Percentiles rank a stretch among this genome's conserved stretches.
These are phyloP conservation scores for Dipodomys ordii DNA, from an alignment of 2,113 vertebrate species.

Conservation along the genomic window DNA sequence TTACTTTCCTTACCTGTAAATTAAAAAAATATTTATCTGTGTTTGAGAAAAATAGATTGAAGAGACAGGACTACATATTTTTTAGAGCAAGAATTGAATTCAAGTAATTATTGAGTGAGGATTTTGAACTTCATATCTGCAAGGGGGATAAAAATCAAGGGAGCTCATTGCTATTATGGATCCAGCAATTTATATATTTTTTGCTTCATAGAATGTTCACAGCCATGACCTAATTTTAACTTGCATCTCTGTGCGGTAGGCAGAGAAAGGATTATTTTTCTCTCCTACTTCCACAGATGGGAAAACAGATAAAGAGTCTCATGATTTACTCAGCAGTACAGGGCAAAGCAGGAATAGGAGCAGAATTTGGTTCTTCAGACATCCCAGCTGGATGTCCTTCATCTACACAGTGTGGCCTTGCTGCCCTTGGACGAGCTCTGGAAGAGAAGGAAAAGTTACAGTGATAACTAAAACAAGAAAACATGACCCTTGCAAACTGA, in stretches of 20 bases:
- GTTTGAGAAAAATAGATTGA: conserved; percentile 42
- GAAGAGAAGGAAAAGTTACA: neutral
- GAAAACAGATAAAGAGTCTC: conserved; percentile 61
- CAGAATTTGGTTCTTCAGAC: neutral
- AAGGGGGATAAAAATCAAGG: conserved; percentile 29
- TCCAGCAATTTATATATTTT: conserved; percentile 60
- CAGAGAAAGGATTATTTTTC: conserved; percentile 75
- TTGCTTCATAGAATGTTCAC: conserved; percentile 72
- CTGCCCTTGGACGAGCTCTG: conserved; percentile 37
- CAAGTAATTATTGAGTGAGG: conserved; percentile 39
- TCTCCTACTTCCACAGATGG: conserved; percentile 61
- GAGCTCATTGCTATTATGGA: conserved; percentile 16
- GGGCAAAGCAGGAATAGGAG: conserved; percentile 26
- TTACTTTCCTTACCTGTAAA: conserved; percentile 35
- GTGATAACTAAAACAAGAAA: conserved; percentile 47
- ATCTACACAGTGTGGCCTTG: neutral
- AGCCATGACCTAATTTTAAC: conserved; percentile 75
- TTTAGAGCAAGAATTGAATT: conserved; percentile 7
- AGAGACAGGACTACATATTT: neutral
- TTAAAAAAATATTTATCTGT: conserved; percentile 27
- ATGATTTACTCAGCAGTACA: conserved; percentile 44
- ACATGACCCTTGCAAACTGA: conserved; percentile 28
- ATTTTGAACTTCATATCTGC: conserved; percentile 12
- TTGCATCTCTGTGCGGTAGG: conserved; percentile 71
- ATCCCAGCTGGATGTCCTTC: neutral